These are phyloP conservation scores for Potorous gilbertii DNA, from an alignment of 2,797 vertebrate species.

Conservation along the genomic window DNA sequence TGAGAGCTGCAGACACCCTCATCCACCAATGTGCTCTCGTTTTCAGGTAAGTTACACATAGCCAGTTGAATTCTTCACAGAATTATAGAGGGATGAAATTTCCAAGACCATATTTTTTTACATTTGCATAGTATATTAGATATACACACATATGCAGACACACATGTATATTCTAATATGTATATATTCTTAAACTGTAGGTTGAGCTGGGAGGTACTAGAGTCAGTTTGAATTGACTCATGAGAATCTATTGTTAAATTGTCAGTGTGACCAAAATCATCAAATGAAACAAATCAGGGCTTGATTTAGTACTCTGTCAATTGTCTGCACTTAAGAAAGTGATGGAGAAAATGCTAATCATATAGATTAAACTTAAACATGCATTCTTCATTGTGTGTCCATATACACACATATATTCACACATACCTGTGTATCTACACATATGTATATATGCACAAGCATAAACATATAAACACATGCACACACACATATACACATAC, in stretches of 20 bases:
- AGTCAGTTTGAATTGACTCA: neutral
- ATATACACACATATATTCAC: too few species aligned
- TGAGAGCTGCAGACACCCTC: neutral
- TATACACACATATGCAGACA: neutral
- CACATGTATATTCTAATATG: neutral
- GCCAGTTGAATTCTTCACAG: neutral
- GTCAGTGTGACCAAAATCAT: neutral
- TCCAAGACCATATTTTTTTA: neutral
- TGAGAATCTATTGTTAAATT: neutral
- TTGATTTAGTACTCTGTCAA: neutral
- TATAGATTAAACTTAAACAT: neutral
- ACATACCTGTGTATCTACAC: neutral
- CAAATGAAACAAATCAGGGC: neutral
- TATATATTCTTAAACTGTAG: neutral
- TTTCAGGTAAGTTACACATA: neutral
- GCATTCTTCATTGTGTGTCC: accelerated
- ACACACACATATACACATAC: too few species aligned
- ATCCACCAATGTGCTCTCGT: neutral
- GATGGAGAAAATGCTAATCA: neutral
- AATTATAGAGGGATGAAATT: neutral
- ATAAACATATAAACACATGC: too few species aligned
- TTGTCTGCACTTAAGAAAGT: neutral
- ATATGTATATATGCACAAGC: neutral
- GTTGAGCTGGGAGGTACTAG: neutral
- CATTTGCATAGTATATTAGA: neutral